Evolutionary conservation across 2,888 invertebrate species (phyloP).

Genomic region (Drosophila dives): DNA sequence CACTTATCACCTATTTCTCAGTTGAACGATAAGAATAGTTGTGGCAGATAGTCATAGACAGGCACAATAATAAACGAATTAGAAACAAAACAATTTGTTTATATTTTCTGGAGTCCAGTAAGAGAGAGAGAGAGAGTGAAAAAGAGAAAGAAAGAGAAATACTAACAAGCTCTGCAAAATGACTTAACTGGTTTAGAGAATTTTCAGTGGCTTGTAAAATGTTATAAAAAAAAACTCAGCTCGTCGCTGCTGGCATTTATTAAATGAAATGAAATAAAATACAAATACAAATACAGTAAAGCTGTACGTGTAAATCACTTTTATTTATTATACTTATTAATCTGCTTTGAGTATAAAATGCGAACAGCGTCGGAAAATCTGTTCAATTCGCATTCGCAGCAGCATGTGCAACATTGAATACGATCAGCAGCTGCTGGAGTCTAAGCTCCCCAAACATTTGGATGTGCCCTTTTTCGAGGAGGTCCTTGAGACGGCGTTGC

Average conservation of each 20-base stretch:
- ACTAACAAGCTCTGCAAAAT: neutral
- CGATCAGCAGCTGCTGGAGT: constrained; percentile 51
- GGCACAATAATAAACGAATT: neutral
- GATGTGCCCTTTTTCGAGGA: constrained; percentile 74
- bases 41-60: neutral
- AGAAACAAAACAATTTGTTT: neutral
- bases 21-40: neutral
- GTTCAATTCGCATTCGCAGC: constrained; percentile 38
- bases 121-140: too few species aligned
- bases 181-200: constrained; percentile 36
- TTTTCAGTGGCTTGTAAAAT: constrained; percentile 8
- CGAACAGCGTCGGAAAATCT: neutral
- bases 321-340: constrained; percentile 35
- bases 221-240: constrained; percentile 17
- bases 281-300: constrained; percentile 2
- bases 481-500: constrained; percentile 73
- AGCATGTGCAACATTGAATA: constrained; percentile 74
- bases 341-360: constrained; percentile 46
- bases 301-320: neutral
- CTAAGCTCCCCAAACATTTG: constrained; percentile 61
- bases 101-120: too few species aligned
- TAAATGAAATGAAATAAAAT: constrained; percentile 47
- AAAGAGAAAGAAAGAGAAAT: too few species aligned
- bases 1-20: neutral
- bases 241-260: constrained; percentile 38